Conservation (phyloP, 1,140 invertebrate species). For the Platorchestia sp. region DNA sequence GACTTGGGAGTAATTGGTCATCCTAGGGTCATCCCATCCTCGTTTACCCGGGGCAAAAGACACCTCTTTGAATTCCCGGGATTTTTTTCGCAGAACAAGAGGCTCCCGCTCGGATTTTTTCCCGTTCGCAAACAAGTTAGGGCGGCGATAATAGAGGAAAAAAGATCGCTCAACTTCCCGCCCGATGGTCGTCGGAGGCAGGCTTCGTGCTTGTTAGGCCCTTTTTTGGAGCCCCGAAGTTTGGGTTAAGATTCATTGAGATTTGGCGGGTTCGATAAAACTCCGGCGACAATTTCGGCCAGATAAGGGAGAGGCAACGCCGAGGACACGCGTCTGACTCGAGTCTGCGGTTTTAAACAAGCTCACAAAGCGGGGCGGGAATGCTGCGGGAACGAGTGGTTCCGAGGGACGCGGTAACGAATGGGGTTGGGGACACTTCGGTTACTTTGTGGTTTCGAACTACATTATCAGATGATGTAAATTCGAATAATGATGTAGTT, state of each 20-base stretch:
- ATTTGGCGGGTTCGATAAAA: slow-evolving; percentile 50
- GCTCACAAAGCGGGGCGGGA: too few species aligned
- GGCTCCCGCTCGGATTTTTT: slow-evolving; percentile 15
- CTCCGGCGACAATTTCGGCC: background rate
- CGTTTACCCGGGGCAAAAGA: background rate
- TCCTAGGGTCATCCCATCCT: background rate
- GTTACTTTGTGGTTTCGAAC: background rate
- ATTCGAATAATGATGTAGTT: too few species aligned
- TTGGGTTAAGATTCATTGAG: slow-evolving; percentile 48
- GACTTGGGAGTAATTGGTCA: too few species aligned
- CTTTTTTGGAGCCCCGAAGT: background rate
- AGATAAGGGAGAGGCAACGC: background rate
- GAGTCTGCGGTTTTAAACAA: too few species aligned
- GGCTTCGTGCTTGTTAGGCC: slow-evolving; percentile 43
- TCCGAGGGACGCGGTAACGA: too few species aligned
- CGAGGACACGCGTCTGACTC: too few species aligned
- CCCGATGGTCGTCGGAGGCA: background rate
- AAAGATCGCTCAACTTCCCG: background rate
- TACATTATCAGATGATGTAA: too few species aligned
- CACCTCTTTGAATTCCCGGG: slow-evolving; percentile 23
- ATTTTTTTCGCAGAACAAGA: slow-evolving; percentile 35
- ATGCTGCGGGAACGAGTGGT: too few species aligned
- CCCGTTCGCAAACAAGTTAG: slow-evolving; percentile 21
- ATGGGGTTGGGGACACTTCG: background rate
- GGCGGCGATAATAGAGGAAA: slow-evolving; percentile 30